phyloP scores from a whole-genome alignment of 2,888 invertebrate species.

The Iselma pallidipennis region DNA sequence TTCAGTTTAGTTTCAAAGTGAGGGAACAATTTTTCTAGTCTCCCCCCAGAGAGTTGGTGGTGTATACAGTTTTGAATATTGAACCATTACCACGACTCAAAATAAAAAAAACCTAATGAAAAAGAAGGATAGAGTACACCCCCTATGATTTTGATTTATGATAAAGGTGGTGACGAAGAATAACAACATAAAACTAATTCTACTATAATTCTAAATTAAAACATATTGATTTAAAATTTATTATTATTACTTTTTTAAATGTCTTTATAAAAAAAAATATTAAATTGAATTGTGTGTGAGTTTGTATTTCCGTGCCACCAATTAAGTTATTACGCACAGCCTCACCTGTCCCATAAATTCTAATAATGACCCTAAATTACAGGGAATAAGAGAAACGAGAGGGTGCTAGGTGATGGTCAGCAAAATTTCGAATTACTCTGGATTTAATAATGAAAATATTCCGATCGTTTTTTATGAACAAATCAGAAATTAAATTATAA shows the following conservation, averaged over 20 bases:
- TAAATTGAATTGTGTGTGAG: not conserved
- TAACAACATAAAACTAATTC: not conserved
- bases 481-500: too few relatives aligned
- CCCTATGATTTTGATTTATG: not conserved
- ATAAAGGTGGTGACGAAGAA: not conserved
- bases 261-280: not conserved
- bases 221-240: not conserved
- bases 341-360: constrained; percentile 45
- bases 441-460: too few relatives aligned
- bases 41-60: constrained; percentile 29
- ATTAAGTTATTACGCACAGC: constrained; percentile 44
- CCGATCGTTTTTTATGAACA: too few relatives aligned
- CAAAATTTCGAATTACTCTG: not conserved
- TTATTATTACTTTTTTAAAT: not conserved
- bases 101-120: not conserved
- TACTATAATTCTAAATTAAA: not conserved
- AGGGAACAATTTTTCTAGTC: constrained; percentile 35
- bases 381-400: not conserved
- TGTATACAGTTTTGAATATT: constrained; percentile 37
- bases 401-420: not conserved
- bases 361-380: constrained; percentile 36
- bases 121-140: not conserved
- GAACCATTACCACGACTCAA: constrained; percentile 23
- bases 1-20: constrained; percentile 36
- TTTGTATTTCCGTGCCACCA: constrained; percentile 7